Conservation (phyloP, 2,888 invertebrate species). For the Automeris io region DNA sequence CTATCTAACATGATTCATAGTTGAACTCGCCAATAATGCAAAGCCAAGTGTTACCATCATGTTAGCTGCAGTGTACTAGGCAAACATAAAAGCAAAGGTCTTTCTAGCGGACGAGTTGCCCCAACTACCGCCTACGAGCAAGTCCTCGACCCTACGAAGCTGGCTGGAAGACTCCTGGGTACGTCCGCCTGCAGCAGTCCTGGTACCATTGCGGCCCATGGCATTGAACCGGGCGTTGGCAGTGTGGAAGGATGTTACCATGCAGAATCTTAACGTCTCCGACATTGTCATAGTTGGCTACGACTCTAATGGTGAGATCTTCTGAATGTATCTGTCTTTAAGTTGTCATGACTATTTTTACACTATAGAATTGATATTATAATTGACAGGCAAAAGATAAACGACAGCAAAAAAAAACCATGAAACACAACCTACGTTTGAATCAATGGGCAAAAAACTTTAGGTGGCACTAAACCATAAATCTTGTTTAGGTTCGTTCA, state of each 20-base stretch:
- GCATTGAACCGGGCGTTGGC: conserved; percentile 56
- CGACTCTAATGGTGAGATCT: conserved; percentile 56
- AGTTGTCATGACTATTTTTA: neutral
- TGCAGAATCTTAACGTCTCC: conserved; percentile 46
- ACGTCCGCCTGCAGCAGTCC: conserved; percentile 58
- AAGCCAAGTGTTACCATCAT: too few relatives aligned
- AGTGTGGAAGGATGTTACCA: conserved; percentile 58
- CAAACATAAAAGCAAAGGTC: too few relatives aligned
- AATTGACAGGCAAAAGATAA: conserved; percentile 2
- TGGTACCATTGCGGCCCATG: conserved; percentile 57
- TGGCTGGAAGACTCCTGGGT: conserved; percentile 69
- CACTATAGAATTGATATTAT: neutral
- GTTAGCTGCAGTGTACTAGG: too few relatives aligned
- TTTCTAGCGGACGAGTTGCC: conserved; percentile 36
- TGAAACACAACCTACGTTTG: neutral
- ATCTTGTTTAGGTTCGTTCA: too few relatives aligned
- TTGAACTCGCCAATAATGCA: too few relatives aligned
- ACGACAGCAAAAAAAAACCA: neutral
- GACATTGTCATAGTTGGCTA: conserved; percentile 67
- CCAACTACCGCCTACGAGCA: conserved; percentile 21
- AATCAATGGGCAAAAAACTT: conserved; percentile 1
- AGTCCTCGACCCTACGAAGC: conserved; percentile 44
- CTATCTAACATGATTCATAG: too few relatives aligned
- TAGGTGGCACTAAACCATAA: too few relatives aligned
- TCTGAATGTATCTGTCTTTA: neutral